phyloP scores from a whole-genome alignment of 2,113 vertebrate species.

The Thinocorus orbignyianus region DNA sequence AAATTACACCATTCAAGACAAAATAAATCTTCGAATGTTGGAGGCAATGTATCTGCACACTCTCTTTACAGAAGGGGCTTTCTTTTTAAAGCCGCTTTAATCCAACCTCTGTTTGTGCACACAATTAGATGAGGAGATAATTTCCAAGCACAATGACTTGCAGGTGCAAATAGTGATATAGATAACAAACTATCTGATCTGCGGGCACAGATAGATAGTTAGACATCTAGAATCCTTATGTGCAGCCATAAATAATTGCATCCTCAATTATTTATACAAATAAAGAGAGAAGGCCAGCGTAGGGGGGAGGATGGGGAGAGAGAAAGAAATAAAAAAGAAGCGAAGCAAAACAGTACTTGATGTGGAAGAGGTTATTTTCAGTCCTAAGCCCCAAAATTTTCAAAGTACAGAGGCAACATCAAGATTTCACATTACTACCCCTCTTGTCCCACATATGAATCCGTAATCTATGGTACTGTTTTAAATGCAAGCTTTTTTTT shows the following conservation, averaged over 20 bases:
- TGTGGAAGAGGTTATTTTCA: not conserved
- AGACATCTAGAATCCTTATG: slow-evolving; percentile 64
- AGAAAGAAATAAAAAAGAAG: not conserved
- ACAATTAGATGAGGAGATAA: slow-evolving; percentile 63
- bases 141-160: slow-evolving; percentile 63
- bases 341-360: not conserved
- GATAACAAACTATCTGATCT: slow-evolving; percentile 69
- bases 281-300: slow-evolving; percentile 35
- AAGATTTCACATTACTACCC: not conserved
- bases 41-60: not conserved
- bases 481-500: not conserved
- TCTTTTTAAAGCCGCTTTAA: slow-evolving; percentile 30
- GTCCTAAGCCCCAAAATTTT: not conserved
- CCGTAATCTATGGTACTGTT: not conserved
- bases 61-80: not conserved
- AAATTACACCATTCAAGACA: not conserved
- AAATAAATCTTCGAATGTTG: not conserved
- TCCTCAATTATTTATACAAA: slow-evolving; percentile 66
- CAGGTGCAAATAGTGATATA: slow-evolving; percentile 66
- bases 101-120: slow-evolving; percentile 54
- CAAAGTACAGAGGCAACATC: not conserved
- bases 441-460: not conserved
- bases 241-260: slow-evolving; percentile 64
- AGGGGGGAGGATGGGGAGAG: not conserved
- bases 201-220: slow-evolving; percentile 61